These are phyloP conservation scores for Linnaemya vulpina DNA, from an alignment of 2,888 invertebrate species.

Conservation along the genomic window DNA sequence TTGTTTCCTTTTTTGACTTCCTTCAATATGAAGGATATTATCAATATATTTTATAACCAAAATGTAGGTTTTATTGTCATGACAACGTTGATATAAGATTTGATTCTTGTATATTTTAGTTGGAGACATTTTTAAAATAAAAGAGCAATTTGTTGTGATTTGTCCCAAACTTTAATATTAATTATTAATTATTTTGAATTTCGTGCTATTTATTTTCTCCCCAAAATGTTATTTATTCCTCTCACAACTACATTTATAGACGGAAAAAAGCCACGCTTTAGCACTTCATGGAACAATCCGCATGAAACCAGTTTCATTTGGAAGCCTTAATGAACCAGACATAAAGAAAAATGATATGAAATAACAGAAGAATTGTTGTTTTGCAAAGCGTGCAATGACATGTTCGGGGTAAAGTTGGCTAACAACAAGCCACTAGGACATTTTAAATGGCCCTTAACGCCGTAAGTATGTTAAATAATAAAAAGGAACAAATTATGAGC, in stretches of 20 bases:
- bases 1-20: too few relatives aligned
- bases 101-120: too few relatives aligned
- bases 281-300: not conserved
- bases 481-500: constrained; percentile 15
- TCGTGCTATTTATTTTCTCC: too few relatives aligned
- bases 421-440: constrained; percentile 16
- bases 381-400: constrained; percentile 3
- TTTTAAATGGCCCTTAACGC: constrained; percentile 33
- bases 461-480: constrained; percentile 22
- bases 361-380: constrained; percentile 14
- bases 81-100: too few relatives aligned
- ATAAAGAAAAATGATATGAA: constrained; percentile 9
- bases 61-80: too few relatives aligned
- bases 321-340: not conserved
- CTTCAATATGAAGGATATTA: too few relatives aligned
- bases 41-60: too few relatives aligned
- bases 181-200: too few relatives aligned
- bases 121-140: too few relatives aligned
- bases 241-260: constrained; percentile 1
- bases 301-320: not conserved
- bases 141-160: too few relatives aligned
- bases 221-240: too few relatives aligned
- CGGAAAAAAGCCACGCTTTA: not conserved
- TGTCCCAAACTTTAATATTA: too few relatives aligned
- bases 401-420: constrained; percentile 1